phyloP scores from a whole-genome alignment of 2,113 vertebrate species.

The Motacilla alba region DNA sequence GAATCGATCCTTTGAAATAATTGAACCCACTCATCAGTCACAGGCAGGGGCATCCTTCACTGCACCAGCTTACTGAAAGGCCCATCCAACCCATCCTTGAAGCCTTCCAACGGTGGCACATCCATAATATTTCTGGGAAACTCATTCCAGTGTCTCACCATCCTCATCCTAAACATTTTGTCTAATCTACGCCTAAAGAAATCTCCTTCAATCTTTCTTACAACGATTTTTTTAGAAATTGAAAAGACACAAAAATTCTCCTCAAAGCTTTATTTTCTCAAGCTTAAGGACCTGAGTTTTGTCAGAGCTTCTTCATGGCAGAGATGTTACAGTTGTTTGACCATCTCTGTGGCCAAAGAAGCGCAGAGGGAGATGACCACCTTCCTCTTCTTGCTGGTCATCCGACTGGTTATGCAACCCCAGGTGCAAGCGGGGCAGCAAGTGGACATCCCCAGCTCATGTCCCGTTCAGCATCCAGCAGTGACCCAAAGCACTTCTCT shows the following conservation, averaged over 20 bases:
- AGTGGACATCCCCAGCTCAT: background rate
- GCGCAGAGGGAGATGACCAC: background rate
- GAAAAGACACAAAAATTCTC: background rate
- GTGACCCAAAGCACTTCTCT: background rate
- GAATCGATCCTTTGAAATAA: accelerated
- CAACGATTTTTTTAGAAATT: background rate
- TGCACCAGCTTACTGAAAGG: background rate
- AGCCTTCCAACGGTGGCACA: background rate
- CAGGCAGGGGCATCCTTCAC: accelerated
- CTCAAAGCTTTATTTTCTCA: background rate
- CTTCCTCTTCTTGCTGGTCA: background rate
- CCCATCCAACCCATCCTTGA: no score
- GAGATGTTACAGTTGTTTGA: no score
- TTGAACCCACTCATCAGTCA: background rate
- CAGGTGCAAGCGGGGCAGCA: background rate
- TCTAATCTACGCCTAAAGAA: background rate
- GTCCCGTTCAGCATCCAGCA: background rate
- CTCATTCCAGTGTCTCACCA: background rate
- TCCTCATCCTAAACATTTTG: background rate
- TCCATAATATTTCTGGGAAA: background rate
- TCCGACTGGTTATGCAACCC: no score
- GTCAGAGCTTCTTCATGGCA: background rate
- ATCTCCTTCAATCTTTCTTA: background rate
- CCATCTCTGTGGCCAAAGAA: background rate
- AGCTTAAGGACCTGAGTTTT: background rate